phyloP scores from a whole-genome alignment of 2,113 vertebrate species.

The Odontesthes bonariensis region DNA sequence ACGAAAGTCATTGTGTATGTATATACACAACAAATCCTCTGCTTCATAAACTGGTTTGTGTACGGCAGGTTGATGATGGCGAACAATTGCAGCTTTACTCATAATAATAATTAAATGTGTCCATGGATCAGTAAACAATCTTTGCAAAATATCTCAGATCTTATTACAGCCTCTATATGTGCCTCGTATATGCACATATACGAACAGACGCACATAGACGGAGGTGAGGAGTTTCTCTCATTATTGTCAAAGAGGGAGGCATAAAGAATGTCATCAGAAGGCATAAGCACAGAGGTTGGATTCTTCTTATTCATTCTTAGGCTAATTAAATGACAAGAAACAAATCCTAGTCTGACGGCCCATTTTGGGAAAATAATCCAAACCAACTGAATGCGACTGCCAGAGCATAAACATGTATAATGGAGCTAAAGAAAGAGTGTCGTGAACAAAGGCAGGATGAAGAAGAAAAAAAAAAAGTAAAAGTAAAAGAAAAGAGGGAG shows the following conservation, averaged over 20 bases:
- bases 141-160: slow-evolving; percentile 35
- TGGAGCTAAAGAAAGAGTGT: slow-evolving; percentile 55
- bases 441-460: slow-evolving; percentile 49
- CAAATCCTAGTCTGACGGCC: slow-evolving; percentile 42
- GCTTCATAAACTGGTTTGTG: slow-evolving; percentile 25
- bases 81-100: background rate
- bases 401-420: slow-evolving; percentile 68
- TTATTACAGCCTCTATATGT: slow-evolving; percentile 2
- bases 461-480: background rate
- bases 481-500: slow-evolving; percentile 55
- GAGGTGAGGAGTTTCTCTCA: background rate
- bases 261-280: slow-evolving; percentile 47
- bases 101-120: background rate
- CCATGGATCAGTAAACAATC: slow-evolving; percentile 39
- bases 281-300: slow-evolving; percentile 26
- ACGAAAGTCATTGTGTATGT: background rate
- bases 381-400: slow-evolving; percentile 44
- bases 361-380: slow-evolving; percentile 47
- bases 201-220: background rate
- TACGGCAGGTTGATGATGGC: slow-evolving; percentile 33
- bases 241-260: background rate
- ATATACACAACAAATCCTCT: background rate
- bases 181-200: background rate
- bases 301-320: slow-evolving; percentile 32
- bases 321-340: slow-evolving; percentile 57